These are phyloP conservation scores for Arion vulgaris DNA, from an alignment of 1,140 invertebrate species.

Conservation along the genomic window DNA sequence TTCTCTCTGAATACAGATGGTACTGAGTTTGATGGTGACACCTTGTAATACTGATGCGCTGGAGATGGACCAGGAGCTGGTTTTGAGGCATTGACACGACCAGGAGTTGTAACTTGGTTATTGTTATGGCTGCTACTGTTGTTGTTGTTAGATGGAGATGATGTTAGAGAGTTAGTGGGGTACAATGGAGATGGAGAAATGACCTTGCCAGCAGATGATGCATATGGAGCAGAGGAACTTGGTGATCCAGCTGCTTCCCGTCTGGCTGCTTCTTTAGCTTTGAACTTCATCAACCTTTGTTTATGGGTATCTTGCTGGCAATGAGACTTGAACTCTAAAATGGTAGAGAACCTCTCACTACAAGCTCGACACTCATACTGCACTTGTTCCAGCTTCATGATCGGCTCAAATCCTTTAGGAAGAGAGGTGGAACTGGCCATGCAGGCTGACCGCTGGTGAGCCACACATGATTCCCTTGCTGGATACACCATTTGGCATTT, in stretches of 20 bases:
- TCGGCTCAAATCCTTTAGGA: constrained; percentile 63
- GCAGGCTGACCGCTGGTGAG: constrained; percentile 81
- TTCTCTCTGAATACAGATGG: constrained; percentile 12
- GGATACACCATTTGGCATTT: constrained; percentile 88
- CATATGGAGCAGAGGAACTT: constrained; percentile 5
- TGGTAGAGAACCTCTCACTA: constrained; percentile 74
- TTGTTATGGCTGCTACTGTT: constrained; percentile 26
- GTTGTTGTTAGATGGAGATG: constrained; percentile 26
- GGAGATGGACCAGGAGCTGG: neutral
- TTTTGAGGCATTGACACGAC: neutral
- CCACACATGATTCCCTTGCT: constrained; percentile 80
- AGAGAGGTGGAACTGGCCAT: constrained; percentile 76
- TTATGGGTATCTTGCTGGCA: constrained; percentile 76
- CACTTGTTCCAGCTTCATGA: constrained; percentile 73
- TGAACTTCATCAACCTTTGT: constrained; percentile 46
- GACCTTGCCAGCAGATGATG: neutral
- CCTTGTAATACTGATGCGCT: constrained; percentile 12
- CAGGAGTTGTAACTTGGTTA: neutral
- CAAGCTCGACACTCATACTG: constrained; percentile 83
- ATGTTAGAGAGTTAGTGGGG: neutral
- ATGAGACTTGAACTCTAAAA: constrained; percentile 79
- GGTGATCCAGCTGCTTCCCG: constrained; percentile 28
- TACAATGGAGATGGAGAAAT: neutral
- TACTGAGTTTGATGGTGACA: neutral
- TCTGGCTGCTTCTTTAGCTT: constrained; percentile 27